phyloP scores from a whole-genome alignment of 2,888 invertebrate species.

The Hirudinaria manillensis region DNA sequence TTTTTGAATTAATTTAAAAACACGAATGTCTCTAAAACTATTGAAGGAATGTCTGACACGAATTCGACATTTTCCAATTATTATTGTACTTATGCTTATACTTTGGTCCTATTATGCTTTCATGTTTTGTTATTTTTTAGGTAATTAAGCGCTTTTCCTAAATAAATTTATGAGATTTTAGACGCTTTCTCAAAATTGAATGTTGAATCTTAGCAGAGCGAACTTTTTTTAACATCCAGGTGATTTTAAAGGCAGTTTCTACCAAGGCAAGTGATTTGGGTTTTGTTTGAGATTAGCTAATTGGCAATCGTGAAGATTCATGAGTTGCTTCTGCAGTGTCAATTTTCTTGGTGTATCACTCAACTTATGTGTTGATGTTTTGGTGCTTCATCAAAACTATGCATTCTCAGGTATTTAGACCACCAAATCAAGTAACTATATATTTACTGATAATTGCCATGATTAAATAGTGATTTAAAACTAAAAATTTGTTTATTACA shows the following conservation, averaged over 20 bases:
- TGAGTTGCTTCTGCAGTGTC: conserved; percentile 2
- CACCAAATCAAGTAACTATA: conserved; percentile 11
- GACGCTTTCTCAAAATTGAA: not conserved
- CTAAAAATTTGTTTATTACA: too few relatives aligned
- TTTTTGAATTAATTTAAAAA: too few relatives aligned
- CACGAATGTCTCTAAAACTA: not conserved
- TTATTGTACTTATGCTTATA: not conserved
- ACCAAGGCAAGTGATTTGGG: too few relatives aligned
- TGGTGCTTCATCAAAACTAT: conserved; percentile 21
- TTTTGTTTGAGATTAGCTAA: too few relatives aligned
- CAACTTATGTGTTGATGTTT: conserved; percentile 5
- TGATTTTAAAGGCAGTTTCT: too few relatives aligned
- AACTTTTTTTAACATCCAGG: too few relatives aligned
- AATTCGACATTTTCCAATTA: conserved; percentile 15
- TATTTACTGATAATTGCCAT: not conserved
- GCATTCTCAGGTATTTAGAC: not conserved
- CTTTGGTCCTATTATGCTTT: conserved; percentile 24
- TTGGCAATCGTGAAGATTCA: too few relatives aligned
- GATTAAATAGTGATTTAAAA: too few relatives aligned
- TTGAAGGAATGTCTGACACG: not conserved
- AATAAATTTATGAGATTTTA: not conserved
- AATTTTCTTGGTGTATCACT: conserved; percentile 8
- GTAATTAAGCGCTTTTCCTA: conserved; percentile 2
- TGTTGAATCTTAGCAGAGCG: not conserved
- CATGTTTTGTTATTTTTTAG: conserved; percentile 10